These are phyloP conservation scores for Buceros bicornis DNA, from an alignment of 2,797 vertebrate species.

Conservation along the genomic window DNA sequence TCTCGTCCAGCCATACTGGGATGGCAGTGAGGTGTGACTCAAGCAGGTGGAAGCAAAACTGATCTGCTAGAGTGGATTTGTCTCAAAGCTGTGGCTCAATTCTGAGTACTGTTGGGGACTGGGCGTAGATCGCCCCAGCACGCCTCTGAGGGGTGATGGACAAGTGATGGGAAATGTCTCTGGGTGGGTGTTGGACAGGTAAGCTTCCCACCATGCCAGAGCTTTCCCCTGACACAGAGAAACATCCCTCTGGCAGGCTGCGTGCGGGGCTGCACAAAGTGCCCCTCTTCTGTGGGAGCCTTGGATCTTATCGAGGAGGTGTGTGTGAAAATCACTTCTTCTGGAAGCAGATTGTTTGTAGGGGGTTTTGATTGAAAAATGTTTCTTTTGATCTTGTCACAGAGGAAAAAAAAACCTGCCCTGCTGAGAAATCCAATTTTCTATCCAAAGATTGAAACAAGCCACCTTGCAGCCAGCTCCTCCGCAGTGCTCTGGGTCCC, in stretches of 20 bases:
- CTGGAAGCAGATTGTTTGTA: neutral
- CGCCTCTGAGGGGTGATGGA: neutral
- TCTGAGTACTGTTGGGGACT: neutral
- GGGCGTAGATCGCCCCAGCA: neutral
- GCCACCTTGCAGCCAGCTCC: neutral
- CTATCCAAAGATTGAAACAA: neutral
- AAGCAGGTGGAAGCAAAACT: neutral
- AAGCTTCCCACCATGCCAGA: neutral
- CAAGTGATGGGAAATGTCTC: neutral
- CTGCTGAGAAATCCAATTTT: slow-evolving; percentile 60
- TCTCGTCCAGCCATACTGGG: neutral
- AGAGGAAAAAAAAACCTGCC: neutral
- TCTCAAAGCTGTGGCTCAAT: neutral
- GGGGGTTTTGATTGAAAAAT: slow-evolving; percentile 15
- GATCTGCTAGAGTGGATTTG: neutral
- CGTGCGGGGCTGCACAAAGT: neutral
- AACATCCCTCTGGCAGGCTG: neutral
- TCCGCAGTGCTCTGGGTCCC: neutral
- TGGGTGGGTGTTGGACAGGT: neutral
- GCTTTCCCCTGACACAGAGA: neutral
- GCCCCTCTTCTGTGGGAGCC: neutral
- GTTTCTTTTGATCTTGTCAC: neutral
- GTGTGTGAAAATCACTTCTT: neutral
- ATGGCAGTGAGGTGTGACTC: neutral
- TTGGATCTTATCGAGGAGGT: neutral